Conservation (phyloP, 2,888 invertebrate genomes). For the Chaetoderma sp. region DNA sequence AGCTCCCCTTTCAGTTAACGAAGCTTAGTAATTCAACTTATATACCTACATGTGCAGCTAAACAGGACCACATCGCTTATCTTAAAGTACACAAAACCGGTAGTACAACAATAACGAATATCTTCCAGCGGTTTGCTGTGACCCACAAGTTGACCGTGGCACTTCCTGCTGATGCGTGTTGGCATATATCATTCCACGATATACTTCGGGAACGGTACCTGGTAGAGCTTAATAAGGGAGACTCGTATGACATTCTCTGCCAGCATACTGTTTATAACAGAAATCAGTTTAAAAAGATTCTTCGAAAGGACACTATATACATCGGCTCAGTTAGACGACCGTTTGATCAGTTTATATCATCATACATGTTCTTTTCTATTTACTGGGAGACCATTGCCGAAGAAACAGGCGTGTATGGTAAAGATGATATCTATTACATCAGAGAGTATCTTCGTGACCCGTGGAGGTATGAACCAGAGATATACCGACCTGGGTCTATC, state of each 20-base stretch:
- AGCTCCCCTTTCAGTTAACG: no score
- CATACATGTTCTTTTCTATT: neutral
- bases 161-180: neutral
- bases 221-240: neutral
- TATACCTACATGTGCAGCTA: no score
- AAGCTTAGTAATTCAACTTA: no score
- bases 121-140: neutral
- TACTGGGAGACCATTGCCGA: neutral
- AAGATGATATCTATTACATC: neutral
- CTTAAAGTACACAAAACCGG: constrained; percentile 4
- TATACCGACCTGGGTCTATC: neutral
- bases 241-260: neutral
- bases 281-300: neutral
- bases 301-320: neutral
- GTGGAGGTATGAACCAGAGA: neutral
- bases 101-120: constrained; percentile 3
- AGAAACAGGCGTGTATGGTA: neutral
- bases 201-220: neutral
- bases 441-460: neutral
- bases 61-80: no score
- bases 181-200: neutral
- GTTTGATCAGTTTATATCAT: neutral
- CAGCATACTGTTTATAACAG: constrained; percentile 5
- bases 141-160: constrained; percentile 1
- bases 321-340: constrained; percentile 2